phyloP scores from a whole-genome alignment of 2,113 vertebrate genomes.

The Ellobius talpinus region DNA sequence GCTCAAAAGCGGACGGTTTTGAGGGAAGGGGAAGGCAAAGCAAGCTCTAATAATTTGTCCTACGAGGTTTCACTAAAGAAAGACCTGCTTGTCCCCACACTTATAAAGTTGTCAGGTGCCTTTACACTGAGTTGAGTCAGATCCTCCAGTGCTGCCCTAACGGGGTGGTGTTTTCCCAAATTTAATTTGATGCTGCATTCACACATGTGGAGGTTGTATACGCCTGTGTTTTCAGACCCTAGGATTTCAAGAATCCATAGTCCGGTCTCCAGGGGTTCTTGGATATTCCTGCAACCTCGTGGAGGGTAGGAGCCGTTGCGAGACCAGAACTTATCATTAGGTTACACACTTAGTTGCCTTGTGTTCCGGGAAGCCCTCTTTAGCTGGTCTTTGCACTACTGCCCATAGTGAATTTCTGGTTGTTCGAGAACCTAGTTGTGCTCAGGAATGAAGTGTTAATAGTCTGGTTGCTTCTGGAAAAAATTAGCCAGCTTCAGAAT shows the following conservation, averaged over 20 bases:
- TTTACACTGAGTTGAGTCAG: slow-evolving; percentile 29
- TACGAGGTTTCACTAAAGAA: neutral
- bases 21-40: neutral
- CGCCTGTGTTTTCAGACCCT: neutral
- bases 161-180: neutral
- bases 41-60: neutral
- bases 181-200: neutral
- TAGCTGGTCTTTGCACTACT: neutral
- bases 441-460: slow-evolving; percentile 33
- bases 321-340: neutral
- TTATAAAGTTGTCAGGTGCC: slow-evolving; percentile 1
- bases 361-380: neutral
- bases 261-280: neutral
- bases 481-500: slow-evolving; percentile 67
- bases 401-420: neutral
- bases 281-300: neutral
- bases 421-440: slow-evolving; percentile 20
- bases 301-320: neutral
- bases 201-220: neutral
- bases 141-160: neutral
- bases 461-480: slow-evolving; percentile 58
- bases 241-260: neutral
- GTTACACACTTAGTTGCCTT: neutral
- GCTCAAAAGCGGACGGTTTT: neutral
- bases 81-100: neutral